Conservation (phyloP, 2,113 vertebrate species). For the Ciconia boyciana region DNA sequence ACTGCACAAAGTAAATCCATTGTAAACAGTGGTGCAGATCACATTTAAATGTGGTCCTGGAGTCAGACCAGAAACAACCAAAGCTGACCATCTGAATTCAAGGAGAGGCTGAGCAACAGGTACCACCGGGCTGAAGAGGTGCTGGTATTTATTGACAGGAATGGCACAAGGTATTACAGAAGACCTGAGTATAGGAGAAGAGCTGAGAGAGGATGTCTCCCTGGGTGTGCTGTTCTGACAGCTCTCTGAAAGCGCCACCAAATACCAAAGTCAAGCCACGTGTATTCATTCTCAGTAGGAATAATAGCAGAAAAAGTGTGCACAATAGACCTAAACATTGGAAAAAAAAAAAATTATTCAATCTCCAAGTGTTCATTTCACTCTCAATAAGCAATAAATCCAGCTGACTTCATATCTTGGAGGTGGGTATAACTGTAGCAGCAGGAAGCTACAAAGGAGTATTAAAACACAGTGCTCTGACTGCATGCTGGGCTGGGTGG, state of each 20-base stretch:
- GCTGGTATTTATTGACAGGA: not conserved
- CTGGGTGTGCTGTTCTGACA: not conserved
- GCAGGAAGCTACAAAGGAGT: not conserved
- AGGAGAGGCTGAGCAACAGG: not conserved
- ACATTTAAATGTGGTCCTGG: not conserved
- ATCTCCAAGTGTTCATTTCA: not conserved
- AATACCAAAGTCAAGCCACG: not conserved
- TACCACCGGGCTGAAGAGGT: not conserved
- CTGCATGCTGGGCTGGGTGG: not conserved
- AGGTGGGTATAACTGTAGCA: not conserved
- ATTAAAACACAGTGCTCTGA: not conserved
- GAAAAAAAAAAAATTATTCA: not conserved
- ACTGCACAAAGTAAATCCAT: not conserved
- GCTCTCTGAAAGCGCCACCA: not conserved
- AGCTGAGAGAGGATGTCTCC: not conserved
- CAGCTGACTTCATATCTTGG: not conserved
- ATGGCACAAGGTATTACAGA: not conserved
- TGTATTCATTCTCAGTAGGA: not conserved
- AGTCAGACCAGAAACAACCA: not conserved
- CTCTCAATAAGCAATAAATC: not conserved
- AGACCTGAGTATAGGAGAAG: not conserved
- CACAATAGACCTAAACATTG: not conserved
- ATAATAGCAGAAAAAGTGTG: not conserved
- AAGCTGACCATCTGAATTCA: not conserved
- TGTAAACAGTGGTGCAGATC: not conserved